A percentile compares a stretch with the other conserved stretches of the same genome.
These are phyloP conservation scores for Eptatretus atami DNA, from an alignment of 2,797 vertebrate species.

Conservation along the genomic window DNA sequence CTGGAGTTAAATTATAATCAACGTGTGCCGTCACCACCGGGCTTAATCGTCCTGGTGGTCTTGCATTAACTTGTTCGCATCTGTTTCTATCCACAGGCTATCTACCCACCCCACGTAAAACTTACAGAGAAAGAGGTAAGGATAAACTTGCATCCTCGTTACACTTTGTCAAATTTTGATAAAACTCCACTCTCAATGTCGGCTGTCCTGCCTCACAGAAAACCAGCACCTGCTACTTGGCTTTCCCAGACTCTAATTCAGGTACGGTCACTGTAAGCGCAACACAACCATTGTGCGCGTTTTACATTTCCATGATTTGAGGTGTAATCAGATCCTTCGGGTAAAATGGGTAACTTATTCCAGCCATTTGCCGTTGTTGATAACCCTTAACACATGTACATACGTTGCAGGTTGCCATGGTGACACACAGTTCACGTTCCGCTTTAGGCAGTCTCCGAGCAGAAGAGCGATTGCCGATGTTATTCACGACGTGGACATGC, in stretches of 20 bases:
- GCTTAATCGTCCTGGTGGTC: too few species aligned
- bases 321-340: too few species aligned
- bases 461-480: slow-evolving; percentile 12
- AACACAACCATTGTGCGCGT: too few species aligned
- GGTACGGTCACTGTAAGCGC: slow-evolving; percentile 15
- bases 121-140: slow-evolving; percentile 72
- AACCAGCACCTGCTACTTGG: slow-evolving; percentile 65
- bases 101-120: slow-evolving; percentile 37
- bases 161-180: slow-evolving; percentile 6
- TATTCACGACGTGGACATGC: slow-evolving; percentile 22
- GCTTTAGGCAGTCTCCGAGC: slow-evolving; percentile 44
- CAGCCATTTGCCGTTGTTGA: too few species aligned
- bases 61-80: too few species aligned
- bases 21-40: too few species aligned
- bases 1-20: too few species aligned
- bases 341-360: too few species aligned
- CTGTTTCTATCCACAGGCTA: slow-evolving; percentile 19
- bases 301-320: too few species aligned
- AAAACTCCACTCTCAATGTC: too few species aligned
- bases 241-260: slow-evolving; percentile 82
- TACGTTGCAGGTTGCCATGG: slow-evolving; percentile 36
- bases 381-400: too few species aligned
- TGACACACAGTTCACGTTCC: slow-evolving; percentile 77
- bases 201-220: slow-evolving; percentile 20
- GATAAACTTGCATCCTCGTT: slow-evolving; percentile 6